phyloP scores from a whole-genome alignment of 2,888 invertebrate species.

The Ochropleura plecta region DNA sequence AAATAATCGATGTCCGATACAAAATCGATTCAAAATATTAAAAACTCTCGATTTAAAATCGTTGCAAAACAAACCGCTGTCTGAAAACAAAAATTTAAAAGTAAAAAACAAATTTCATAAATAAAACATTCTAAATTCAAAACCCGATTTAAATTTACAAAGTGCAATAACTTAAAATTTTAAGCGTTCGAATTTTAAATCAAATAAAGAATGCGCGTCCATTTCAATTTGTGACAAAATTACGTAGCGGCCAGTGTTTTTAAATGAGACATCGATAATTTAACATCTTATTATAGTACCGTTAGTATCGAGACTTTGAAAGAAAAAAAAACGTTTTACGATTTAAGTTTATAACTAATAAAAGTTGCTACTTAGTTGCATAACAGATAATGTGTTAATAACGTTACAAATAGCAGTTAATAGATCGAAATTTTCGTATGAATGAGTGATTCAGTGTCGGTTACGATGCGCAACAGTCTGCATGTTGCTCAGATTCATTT shows the following conservation, averaged over 20 bases:
- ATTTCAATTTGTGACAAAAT: constrained; percentile 56
- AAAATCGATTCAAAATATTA: constrained; percentile 22
- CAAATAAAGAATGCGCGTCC: constrained; percentile 52
- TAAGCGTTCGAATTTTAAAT: constrained; percentile 50
- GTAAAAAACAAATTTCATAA: constrained; percentile 19
- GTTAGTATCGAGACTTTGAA: constrained; percentile 47
- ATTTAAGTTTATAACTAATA: constrained; percentile 66
- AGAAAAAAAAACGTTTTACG: constrained; percentile 49
- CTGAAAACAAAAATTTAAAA: constrained; percentile 15
- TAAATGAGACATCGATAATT: constrained; percentile 65
- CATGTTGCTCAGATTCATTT: constrained; percentile 66
- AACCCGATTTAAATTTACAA: constrained; percentile 42
- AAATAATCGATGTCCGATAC: constrained; percentile 10
- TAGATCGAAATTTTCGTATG: constrained; percentile 81
- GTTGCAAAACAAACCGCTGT: constrained; percentile 1
- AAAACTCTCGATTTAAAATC: constrained; percentile 13
- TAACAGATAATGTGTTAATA: constrained; percentile 76
- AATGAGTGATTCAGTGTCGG: constrained; percentile 84
- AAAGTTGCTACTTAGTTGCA: constrained; percentile 66
- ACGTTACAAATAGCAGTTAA: constrained; percentile 78
- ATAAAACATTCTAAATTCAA: constrained; percentile 49
- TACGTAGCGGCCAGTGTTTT: constrained; percentile 62
- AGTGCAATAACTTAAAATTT: constrained; percentile 26
- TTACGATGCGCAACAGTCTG: constrained; percentile 78
- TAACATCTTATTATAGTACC: constrained; percentile 66